A percentile compares a stretch with the other conserved stretches of the same genome.
Conservation (phyloP, 2,797 vertebrate genomes). For the Pangasius sanitwongsei region DNA sequence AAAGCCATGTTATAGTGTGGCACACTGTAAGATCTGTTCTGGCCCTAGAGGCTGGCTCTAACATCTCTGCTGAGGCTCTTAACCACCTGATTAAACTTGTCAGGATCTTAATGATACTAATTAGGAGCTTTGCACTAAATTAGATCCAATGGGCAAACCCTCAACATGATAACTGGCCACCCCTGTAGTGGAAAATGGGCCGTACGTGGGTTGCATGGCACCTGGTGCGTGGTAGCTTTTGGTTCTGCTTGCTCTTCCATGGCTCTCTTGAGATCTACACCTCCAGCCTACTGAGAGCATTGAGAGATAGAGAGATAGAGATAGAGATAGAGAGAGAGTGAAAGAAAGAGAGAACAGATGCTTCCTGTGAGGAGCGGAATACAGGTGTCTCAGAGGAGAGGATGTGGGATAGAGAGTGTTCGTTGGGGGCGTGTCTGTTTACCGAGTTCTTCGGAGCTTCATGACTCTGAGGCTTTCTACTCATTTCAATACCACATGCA, state of each 20-base stretch:
- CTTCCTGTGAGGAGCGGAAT: constrained; percentile 53
- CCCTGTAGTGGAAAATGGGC: constrained; percentile 37
- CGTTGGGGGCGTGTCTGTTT: constrained; percentile 69
- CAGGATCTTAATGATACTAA: constrained; percentile 53
- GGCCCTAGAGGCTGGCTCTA: constrained; percentile 32
- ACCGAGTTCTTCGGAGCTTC: constrained; percentile 71
- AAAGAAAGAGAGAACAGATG: constrained; percentile 40
- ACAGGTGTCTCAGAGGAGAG: constrained; percentile 54
- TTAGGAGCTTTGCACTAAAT: constrained; percentile 52
- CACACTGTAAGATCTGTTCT: constrained; percentile 7
- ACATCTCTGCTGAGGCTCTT: constrained; percentile 38
- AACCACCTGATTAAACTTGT: constrained; percentile 54
- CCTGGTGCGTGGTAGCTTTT: constrained; percentile 31
- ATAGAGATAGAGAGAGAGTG: neutral
- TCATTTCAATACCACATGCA: constrained; percentile 34
- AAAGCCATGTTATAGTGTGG: constrained; percentile 65
- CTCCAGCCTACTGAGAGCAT: constrained; percentile 22
- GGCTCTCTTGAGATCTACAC: constrained; percentile 28
- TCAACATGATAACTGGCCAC: constrained; percentile 37
- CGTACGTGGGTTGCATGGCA: constrained; percentile 28
- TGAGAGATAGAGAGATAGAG: constrained; percentile 6
- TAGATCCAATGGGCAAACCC: constrained; percentile 43
- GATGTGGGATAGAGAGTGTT: constrained; percentile 50
- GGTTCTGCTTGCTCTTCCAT: constrained; percentile 23
- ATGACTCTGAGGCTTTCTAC: constrained; percentile 59